A percentile compares a stretch with the other conserved stretches of the same genome.
These are phyloP conservation scores for Conus ventricosus DNA, from an alignment of 1,140 invertebrate genomes.

Conservation along the genomic window DNA sequence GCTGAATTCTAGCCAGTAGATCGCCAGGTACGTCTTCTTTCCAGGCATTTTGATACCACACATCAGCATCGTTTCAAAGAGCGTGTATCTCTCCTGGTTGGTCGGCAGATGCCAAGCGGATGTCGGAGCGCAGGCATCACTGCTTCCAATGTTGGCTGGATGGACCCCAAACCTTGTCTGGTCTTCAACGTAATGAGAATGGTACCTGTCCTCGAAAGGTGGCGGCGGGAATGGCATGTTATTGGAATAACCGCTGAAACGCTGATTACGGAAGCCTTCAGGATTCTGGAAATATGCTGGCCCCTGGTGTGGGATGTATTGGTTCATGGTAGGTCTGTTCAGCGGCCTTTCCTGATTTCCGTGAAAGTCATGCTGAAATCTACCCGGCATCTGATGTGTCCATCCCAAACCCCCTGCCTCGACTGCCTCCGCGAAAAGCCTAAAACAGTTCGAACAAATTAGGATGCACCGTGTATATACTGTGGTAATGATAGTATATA, in stretches of 20 bases:
- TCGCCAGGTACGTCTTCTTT: neutral
- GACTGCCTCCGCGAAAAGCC: neutral
- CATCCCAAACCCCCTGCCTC: no score
- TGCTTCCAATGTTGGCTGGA: neutral
- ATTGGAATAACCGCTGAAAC: neutral
- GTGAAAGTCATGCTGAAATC: no score
- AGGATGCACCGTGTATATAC: no score
- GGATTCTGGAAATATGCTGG: neutral
- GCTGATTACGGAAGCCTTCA: neutral
- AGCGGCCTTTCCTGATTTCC: no score
- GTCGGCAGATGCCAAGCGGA: neutral
- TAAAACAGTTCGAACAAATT: neutral
- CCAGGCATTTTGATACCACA: neutral
- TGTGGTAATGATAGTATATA: no score
- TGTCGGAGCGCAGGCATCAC: neutral
- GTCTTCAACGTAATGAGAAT: neutral
- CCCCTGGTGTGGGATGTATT: neutral
- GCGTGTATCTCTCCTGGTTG: neutral
- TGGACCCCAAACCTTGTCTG: neutral
- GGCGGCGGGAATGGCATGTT: neutral
- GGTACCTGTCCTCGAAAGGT: neutral
- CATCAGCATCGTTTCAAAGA: neutral
- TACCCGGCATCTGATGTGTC: no score
- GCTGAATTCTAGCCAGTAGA: constrained; percentile 12
- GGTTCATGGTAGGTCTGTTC: neutral